Evolutionary conservation across 2,797 vertebrate species (phyloP).

Genomic region (Eulemur coronatus): DNA sequence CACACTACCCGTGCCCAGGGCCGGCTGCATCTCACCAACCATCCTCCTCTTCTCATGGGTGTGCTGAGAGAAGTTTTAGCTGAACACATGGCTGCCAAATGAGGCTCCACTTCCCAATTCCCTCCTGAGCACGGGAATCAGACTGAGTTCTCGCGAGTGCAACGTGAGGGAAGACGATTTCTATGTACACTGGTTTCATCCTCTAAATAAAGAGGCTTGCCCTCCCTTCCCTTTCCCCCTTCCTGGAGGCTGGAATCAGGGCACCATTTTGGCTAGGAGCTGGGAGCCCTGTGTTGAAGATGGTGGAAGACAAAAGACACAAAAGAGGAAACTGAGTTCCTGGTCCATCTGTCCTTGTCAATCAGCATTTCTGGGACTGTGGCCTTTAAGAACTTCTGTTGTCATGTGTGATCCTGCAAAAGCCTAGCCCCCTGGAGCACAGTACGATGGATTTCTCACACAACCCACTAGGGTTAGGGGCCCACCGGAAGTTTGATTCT

Average conservation of each 20-base stretch:
- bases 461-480: not conserved
- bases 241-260: not conserved
- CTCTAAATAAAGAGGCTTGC: not conserved
- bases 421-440: not conserved
- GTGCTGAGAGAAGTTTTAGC: not conserved
- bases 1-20: not conserved
- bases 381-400: not conserved
- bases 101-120: not conserved
- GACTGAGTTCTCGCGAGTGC: not conserved
- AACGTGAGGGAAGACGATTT: not conserved
- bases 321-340: not conserved
- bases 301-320: not conserved
- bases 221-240: not conserved
- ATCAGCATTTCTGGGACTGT: not conserved
- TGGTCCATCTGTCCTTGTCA: not conserved
- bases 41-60: not conserved
- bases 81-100: not conserved
- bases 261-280: not conserved
- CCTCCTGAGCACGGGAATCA: not conserved
- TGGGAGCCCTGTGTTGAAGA: not conserved
- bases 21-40: not conserved
- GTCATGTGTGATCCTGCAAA: not conserved
- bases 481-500: not conserved
- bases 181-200: not conserved
- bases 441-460: not conserved